Base-by-base conservation (phyloP, 2,113 vertebrate species). In the Ptychochromis oligacanthus region DNA sequence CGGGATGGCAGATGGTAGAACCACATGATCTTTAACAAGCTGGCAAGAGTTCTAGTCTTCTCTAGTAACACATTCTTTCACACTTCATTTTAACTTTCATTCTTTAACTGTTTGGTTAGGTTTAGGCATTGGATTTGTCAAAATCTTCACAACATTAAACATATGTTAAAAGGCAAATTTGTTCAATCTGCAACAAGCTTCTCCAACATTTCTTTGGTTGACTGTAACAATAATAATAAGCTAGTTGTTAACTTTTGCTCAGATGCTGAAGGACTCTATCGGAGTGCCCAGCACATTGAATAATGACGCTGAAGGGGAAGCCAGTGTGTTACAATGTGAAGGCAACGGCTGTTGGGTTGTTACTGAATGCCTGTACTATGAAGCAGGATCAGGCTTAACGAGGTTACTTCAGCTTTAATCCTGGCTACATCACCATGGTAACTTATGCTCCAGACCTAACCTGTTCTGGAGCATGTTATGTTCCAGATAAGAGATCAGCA, bases 201-300 rank as follows among this genome's bases (percentile, higher is more conserved):
- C 2, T 61, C 31, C 58, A 34, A 11, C 58, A 6, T 20, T 4
- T 60, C 58, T 60, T 60, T 3, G 26, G 15, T 31, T 60, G 26
- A 31, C 24, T 59, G 1, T 28, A 26, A 31, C 7, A 15, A 59
- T 31, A 1, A 59, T 14, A 7, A 8, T 28, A 2, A 34, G 59
- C 10, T 20, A 61, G 28, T 3, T 0, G 0, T 17, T 7, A 59
- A 9, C 9, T 18, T 31, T 60, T 31, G 26, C 58, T 60, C 15
- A 60, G 59, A 20, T 36, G 31, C 2, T 60, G 36, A 36, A 36
- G 8, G 36, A 36, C 36, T 36, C 6, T 36, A 36, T 36, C 7
- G 36, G 36, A 36, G 4, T 36, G 7, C 7, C 36, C 36, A 36
- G 8, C n/a, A n/a, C n/a, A n/a, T n/a, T n/a, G n/a, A n/a, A n/a